These are phyloP conservation scores for Tachycineta bicolor DNA, from an alignment of 2,113 vertebrate genomes.

Conservation along the genomic window DNA sequence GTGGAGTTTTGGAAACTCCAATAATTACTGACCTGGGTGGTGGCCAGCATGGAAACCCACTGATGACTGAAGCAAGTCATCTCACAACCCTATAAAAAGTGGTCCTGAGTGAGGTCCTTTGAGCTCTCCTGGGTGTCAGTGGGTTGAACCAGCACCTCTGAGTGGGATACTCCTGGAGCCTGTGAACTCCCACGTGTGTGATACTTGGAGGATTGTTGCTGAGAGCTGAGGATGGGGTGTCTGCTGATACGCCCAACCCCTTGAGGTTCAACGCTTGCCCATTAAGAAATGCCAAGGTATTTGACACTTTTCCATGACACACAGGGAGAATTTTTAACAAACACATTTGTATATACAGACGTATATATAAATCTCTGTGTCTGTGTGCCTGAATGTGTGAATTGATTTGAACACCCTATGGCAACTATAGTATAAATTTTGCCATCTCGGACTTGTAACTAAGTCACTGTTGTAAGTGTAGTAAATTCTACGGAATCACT, in stretches of 20 bases:
- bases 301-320: not conserved
- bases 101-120: not conserved
- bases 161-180: not conserved
- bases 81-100: not conserved
- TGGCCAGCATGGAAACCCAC: not conserved
- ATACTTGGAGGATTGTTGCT: not conserved
- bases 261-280: not conserved
- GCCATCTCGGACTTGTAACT: not conserved
- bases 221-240: not conserved
- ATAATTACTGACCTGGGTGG: not conserved
- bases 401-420: not conserved
- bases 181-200: rapidly evolving
- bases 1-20: not conserved
- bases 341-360: not conserved
- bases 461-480: not conserved
- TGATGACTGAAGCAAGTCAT: too few species aligned
- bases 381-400: not conserved
- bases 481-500: not conserved
- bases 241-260: not conserved
- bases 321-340: not conserved
- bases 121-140: not conserved
- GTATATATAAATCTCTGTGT: not conserved
- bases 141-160: not conserved
- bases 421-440: not conserved
- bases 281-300: not conserved